Evolutionary conservation across 2,888 invertebrate genomes (phyloP).

Genomic region (Spicauda simplicius): DNA sequence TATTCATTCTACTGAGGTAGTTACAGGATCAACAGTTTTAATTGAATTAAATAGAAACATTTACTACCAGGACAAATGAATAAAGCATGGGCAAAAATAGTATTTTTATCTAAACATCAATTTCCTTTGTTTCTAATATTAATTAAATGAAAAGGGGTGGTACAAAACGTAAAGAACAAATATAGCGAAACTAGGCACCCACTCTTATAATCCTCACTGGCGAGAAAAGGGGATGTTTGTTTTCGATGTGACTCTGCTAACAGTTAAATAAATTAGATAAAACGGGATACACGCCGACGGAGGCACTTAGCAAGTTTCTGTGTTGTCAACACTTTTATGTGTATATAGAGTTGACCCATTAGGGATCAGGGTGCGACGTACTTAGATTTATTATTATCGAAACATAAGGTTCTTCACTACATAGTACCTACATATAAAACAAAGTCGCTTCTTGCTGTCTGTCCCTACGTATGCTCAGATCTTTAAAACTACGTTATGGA

Average conservation of each 20-base stretch:
- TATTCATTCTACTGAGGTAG: too few species aligned
- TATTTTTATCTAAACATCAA: background rate
- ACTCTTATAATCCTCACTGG: slow-evolving; percentile 6
- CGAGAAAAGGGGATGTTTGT: slow-evolving; percentile 54
- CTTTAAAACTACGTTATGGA: too few species aligned
- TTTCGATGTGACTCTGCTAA: slow-evolving; percentile 63
- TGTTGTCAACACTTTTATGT: slow-evolving; percentile 69
- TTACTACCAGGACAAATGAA: too few species aligned
- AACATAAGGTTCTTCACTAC: background rate
- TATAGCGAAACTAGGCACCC: slow-evolving; percentile 12
- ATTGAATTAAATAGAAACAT: too few species aligned
- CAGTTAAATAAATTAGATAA: slow-evolving; percentile 79
- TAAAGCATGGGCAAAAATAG: background rate
- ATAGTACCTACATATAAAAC: too few species aligned
- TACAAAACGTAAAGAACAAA: slow-evolving; percentile 9
- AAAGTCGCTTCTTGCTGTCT: too few species aligned
- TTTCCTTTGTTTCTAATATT: background rate
- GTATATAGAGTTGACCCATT: slow-evolving; percentile 57
- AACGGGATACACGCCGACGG: slow-evolving; percentile 62
- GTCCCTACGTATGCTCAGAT: too few species aligned
- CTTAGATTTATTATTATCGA: background rate
- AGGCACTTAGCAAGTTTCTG: slow-evolving; percentile 70
- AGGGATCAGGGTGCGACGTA: slow-evolving; percentile 31
- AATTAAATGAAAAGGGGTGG: slow-evolving; percentile 18
- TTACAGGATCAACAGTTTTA: too few species aligned